A percentile compares a stretch with the other conserved stretches of the same genome.
phyloP scores from a whole-genome alignment of 92 coral and sea anemone species.

The Porites evermanni region DNA sequence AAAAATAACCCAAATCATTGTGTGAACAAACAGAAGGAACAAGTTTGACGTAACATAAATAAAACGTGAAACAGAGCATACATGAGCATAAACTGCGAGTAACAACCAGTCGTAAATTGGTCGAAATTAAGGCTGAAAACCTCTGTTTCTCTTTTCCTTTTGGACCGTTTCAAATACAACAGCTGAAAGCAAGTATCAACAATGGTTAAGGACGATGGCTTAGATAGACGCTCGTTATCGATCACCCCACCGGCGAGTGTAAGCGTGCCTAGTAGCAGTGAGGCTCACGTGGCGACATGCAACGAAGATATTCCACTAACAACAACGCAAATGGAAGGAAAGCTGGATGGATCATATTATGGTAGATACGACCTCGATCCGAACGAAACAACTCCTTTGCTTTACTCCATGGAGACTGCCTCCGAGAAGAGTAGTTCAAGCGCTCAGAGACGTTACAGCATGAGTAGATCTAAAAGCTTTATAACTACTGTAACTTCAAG shows the following conservation, averaged over 20 bases:
- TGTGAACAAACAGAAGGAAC: too few species aligned
- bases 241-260: neutral
- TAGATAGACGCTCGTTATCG: too few species aligned
- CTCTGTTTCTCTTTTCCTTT: too few species aligned
- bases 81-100: too few species aligned
- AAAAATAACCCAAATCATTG: too few species aligned
- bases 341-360: constrained; percentile 51
- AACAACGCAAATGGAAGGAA: constrained; percentile 69
- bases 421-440: constrained; percentile 48
- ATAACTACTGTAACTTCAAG: constrained; percentile 72
- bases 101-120: too few species aligned
- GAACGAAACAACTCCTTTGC: constrained; percentile 67
- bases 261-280: constrained; percentile 35
- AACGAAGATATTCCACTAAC: constrained; percentile 71
- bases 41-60: too few species aligned
- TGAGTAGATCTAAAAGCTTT: constrained; percentile 31
- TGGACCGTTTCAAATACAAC: too few species aligned
- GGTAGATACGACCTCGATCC: constrained; percentile 32
- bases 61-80: too few species aligned
- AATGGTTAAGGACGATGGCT: too few species aligned
- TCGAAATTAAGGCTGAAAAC: too few species aligned
- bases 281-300: constrained; percentile 76
- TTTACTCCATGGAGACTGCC: constrained; percentile 60
- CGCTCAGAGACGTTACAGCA: constrained; percentile 26
- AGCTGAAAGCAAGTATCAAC: too few species aligned